Base-by-base conservation (phyloP, 2,113 vertebrate species). In the Eurypyga helias region DNA sequence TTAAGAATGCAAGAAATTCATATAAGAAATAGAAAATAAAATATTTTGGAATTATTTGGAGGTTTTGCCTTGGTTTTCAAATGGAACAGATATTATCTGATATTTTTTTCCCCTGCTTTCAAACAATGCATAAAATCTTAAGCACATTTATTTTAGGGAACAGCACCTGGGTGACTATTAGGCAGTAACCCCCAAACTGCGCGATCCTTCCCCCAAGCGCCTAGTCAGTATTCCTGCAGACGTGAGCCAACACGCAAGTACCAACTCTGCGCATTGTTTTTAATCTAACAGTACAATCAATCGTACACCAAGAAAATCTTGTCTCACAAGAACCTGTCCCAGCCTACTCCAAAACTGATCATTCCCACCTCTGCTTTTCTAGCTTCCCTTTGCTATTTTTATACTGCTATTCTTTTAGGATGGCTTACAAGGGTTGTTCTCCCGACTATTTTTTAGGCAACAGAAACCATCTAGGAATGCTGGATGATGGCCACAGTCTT, bases 331-430 rank as follows among this genome's bases (percentile, higher is more conserved):
- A 34, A 49, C 75, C 45, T 31, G 24, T 72, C 75, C 85, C 85
- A 83, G 66, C 92, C 90, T 67, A 18, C 57, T 87, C 69, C 83
- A 34, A 69, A 52, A 19, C 2, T 15, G 43, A 87, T 45, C 69
- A 14, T 49, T 66, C 78, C 92, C 88, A 93, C 57, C 90, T 51
- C 95, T 90, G 73, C 54, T 88, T 80, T 71, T 57, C 89, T 33
- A 65, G 67, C 54, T 52, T 60, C 70, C 45, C 85, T 48, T 55
- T 3, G 45, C 60, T 91, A 13, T 85, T 75, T 82, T 85, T 18
- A 23, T 20, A 0, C 36, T 17, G 16, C 41, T 54, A 0, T 2
- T 86, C 60, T 72, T 58, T 16, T 16, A n/a, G 57, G 34, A 18
- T 6, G 15, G 4, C 29, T 83, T 11, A 34, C 16, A 54, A 24